Evolutionary conservation across 2,113 vertebrate genomes (phyloP), one percentile per base, ranked within the genome.

Genomic region (Terrapene triunguis): DNA sequence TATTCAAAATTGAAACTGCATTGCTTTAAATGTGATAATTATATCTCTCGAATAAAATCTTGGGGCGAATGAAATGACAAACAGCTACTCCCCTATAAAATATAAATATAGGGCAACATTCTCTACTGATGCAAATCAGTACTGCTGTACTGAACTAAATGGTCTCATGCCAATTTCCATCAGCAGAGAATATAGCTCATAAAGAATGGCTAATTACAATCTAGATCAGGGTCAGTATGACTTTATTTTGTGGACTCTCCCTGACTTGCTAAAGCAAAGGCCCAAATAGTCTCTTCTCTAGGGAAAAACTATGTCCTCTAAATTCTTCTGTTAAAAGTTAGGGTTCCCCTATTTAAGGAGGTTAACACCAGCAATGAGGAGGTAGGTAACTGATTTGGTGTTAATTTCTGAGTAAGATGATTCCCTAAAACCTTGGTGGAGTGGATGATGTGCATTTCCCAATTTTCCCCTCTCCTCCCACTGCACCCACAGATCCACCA

Each of bases 361-460:
- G 74, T 47, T 90, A 87, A 53, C 89, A 89, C 62, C n/a, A 87
- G 80, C 38, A 32, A 29, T 10, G 85, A 89, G 10, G 50, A 81
- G 42, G 32, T 42, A 89, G 93, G 93, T 85, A 74, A 32, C 54
- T 65, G 38, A 95, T 81, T 69, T 94, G 76, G 48, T 94, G 87
- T 54, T 81, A 53, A 12, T 79, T 90, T 85, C 80, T 51, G 59
- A 90, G 80, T 87, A 35, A 83, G 90, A 54, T 72, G 84, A 57
- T 89, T 21, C 25, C 57, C 38, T 57, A 10, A 74, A 69, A 72
- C 57, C 22, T 90, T 62, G n/a, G 55, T 32, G 53, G 35, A 90
- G 82, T 69, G 86, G 94, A 57, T 91, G 0, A 80, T 87, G 47
- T 84, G 78, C 76, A 85, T 82, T 89, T 83, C 85, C 85, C 42